Evolutionary conservation across 2,797 vertebrate species (phyloP).

Genomic region (Sparidentex hasta): DNA sequence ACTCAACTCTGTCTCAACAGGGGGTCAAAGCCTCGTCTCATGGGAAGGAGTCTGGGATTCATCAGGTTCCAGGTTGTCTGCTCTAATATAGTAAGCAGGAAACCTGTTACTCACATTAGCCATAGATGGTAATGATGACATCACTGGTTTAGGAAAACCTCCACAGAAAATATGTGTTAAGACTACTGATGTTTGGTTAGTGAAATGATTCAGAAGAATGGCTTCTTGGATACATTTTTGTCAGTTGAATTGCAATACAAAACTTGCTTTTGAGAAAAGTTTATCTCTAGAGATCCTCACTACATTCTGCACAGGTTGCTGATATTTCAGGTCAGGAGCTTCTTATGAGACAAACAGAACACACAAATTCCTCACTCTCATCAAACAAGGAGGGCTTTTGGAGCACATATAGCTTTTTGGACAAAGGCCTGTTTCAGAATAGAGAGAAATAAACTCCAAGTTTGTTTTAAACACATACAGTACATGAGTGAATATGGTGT

Average conservation of each 20-base stretch:
- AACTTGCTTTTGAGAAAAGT: background rate
- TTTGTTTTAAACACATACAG: constrained; percentile 57
- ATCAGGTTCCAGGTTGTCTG: constrained; percentile 53
- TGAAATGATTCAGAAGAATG: background rate
- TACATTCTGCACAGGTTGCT: constrained; percentile 5
- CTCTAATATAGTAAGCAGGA: constrained; percentile 43
- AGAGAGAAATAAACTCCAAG: constrained; percentile 44
- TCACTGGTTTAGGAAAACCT: constrained; percentile 13
- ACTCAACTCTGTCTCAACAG: constrained; percentile 47
- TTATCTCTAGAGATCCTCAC: background rate
- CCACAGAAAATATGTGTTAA: background rate
- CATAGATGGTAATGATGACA: constrained; percentile 12
- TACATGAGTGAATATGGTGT: constrained; percentile 23
- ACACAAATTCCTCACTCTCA: constrained; percentile 30
- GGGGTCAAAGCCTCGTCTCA: constrained; percentile 30
- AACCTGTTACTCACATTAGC: constrained; percentile 67
- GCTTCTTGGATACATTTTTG: background rate
- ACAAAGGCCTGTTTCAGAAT: constrained; percentile 65
- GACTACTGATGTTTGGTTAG: background rate
- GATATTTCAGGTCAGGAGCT: constrained; percentile 19
- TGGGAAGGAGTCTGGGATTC: constrained; percentile 32
- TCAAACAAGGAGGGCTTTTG: constrained; percentile 46
- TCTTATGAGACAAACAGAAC: constrained; percentile 43
- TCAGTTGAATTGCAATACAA: background rate
- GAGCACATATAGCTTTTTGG: constrained; percentile 61